Conservation (phyloP, 1,140 invertebrate species). For the Wiebesia pumilae region DNA sequence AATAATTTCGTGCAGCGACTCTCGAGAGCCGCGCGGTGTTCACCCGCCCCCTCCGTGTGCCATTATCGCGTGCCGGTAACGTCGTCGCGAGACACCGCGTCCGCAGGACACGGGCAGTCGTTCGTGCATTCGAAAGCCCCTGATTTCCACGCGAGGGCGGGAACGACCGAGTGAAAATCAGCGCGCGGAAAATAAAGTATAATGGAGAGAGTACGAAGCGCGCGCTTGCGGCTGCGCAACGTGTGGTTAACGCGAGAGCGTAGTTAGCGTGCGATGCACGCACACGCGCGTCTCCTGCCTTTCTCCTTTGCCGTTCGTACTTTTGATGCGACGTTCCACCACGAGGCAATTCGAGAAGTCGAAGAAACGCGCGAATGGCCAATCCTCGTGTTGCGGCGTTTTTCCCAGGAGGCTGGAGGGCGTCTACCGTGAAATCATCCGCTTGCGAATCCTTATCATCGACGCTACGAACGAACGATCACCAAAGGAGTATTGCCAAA, state of each 20-base stretch:
- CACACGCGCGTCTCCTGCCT: background rate
- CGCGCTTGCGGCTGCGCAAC: conserved; percentile 45
- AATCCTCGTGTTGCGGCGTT: no score
- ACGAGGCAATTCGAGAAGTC: background rate
- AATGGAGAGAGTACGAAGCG: conserved; percentile 49
- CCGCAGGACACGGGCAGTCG: background rate
- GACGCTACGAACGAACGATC: no score
- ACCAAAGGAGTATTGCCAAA: no score
- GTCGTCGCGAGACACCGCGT: background rate
- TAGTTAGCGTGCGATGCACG: background rate
- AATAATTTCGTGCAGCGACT: conserved; percentile 41
- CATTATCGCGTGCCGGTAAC: conserved; percentile 48
- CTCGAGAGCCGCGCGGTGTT: conserved; percentile 9
- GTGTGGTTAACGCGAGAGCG: conserved; percentile 16
- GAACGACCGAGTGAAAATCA: conserved; percentile 30
- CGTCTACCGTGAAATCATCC: no score
- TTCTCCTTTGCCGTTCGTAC: background rate
- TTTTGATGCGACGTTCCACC: background rate
- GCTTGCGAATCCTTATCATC: no score
- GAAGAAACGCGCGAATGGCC: background rate
- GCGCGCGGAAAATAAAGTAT: conserved; percentile 23
- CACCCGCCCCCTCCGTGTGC: background rate
- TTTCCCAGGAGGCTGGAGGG: background rate
- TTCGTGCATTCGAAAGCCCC: conserved; percentile 36
- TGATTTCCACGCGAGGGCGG: conserved; percentile 34